phyloP scores from a whole-genome alignment of 2,888 invertebrate genomes.

The Melanargia galathea region DNA sequence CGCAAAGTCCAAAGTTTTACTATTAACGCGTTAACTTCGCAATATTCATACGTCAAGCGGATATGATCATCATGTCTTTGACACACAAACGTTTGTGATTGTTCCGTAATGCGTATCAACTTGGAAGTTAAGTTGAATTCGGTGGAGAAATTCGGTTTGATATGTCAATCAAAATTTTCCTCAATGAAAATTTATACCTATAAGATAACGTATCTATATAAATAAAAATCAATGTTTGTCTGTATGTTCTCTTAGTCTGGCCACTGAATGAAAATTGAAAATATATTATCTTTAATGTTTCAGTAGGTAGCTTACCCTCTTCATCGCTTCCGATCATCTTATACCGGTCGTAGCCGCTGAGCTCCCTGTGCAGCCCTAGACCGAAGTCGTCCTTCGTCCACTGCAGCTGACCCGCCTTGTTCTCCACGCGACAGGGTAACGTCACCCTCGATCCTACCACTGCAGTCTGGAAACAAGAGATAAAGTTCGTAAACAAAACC shows the following conservation, averaged over 20 bases:
- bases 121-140: background rate
- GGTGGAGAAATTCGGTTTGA: constrained; percentile 1
- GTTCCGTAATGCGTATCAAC: background rate
- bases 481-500: background rate
- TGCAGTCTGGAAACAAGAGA: constrained; percentile 84
- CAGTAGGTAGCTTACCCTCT: constrained; percentile 86
- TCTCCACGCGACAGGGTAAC: constrained; percentile 93
- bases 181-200: background rate
- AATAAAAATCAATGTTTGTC: no score
- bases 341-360: constrained; percentile 96
- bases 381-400: constrained; percentile 99
- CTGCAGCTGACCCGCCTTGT: constrained; percentile 94
- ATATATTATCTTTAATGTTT: background rate
- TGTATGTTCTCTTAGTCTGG: no score
- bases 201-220: background rate
- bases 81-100: constrained; percentile 14
- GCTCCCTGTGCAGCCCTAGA: constrained; percentile 93
- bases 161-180: constrained; percentile 3
- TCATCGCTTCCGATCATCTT: constrained; percentile 98
- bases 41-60: background rate
- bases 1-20: background rate
- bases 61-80: constrained; percentile 13
- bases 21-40: constrained; percentile 13
- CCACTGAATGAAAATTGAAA: no score
- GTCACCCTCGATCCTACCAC: constrained; percentile 94